Evolutionary conservation across 2,888 invertebrate species (phyloP), one percentile per base, ranked within the genome.

Genomic region (Minunthozetes semirufus): DNA sequence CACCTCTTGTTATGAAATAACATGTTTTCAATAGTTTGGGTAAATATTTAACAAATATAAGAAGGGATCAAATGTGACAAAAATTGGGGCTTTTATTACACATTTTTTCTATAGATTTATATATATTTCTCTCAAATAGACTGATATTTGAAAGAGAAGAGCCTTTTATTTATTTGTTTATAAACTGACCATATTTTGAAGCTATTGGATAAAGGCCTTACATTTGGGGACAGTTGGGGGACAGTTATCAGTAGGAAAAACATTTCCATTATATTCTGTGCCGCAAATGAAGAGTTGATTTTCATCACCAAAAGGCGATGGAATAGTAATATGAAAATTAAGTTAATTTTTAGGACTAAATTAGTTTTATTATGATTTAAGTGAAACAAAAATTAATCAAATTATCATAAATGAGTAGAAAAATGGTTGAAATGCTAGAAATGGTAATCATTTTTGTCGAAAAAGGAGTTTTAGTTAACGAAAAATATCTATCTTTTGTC

Each of bases 331-430:
- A 33, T 8, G 53, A 53, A 53, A 53, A 53, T 53, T 53, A 19
- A n/a, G 19, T 53, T 53, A 53, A 53, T 53, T 53, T 53, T 48
- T 2, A 13, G 53, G 53, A 33, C 19, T n/a, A 4, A 56, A 56
- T 56, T 56, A 56, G 56, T 56, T 25, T 56, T 11, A 25, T 56
- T 33, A 8, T 8, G 33, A 33, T 5, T 33, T 33, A 33, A 33
- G 33, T 63, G 17, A 25, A 33, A 17, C 33, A 33, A 63, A 17
- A 63, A 15, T 61, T 61, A 61, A 61, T 61, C 61, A 13, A 25
- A 61, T 61, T 61, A 27, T 61, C 61, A 61, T 61, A 61, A 61
- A 27, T 61, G 61, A 61, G 27, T 27, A 29, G 13, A 61, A 61
- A 27, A 61, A 50, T 50, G 9, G 15, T 46, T 46, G 15, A 11